These are phyloP conservation scores for Eretmocerus hayati DNA, from an alignment of 2,888 invertebrate genomes.

Conservation along the genomic window DNA sequence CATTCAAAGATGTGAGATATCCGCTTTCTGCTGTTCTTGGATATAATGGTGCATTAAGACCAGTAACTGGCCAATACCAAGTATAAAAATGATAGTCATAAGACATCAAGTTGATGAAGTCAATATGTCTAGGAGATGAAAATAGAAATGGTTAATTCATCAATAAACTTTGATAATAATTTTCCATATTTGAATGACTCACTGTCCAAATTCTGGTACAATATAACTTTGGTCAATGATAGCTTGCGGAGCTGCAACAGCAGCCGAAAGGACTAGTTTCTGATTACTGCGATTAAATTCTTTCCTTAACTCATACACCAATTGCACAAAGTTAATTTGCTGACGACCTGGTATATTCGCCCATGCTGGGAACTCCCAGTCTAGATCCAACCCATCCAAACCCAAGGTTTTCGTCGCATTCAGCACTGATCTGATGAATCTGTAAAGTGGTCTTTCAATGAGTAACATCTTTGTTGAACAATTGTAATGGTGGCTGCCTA, in stretches of 20 bases:
- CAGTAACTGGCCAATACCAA: slow-evolving; percentile 71
- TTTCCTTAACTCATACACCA: slow-evolving; percentile 65
- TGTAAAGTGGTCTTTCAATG: too few species aligned
- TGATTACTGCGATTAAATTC: slow-evolving; percentile 56
- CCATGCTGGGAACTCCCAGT: slow-evolving; percentile 82
- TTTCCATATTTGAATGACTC: slow-evolving; percentile 30
- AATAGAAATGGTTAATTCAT: too few species aligned
- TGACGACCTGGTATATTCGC: slow-evolving; percentile 48
- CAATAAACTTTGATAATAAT: not conserved
- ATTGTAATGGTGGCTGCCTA: too few species aligned
- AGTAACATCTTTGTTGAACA: too few species aligned
- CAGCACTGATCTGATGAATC: slow-evolving; percentile 52
- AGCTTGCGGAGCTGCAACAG: slow-evolving; percentile 71
- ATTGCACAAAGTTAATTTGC: slow-evolving; percentile 66
- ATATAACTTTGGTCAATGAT: slow-evolving; percentile 74
- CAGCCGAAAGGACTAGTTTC: slow-evolving; percentile 62
- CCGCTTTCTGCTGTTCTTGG: slow-evolving; percentile 55
- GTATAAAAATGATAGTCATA: slow-evolving; percentile 84
- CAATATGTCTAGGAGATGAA: slow-evolving; percentile 54
- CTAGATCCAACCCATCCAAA: slow-evolving; percentile 69
- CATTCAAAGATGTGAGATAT: slow-evolving; percentile 65
- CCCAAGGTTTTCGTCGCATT: slow-evolving; percentile 50
- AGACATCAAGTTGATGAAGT: slow-evolving; percentile 84
- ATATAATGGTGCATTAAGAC: slow-evolving; percentile 76
- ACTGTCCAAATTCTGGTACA: slow-evolving; percentile 68